Conservation (phyloP, 2,888 invertebrate species). For the Caenorhabditis sulstoni region DNA sequence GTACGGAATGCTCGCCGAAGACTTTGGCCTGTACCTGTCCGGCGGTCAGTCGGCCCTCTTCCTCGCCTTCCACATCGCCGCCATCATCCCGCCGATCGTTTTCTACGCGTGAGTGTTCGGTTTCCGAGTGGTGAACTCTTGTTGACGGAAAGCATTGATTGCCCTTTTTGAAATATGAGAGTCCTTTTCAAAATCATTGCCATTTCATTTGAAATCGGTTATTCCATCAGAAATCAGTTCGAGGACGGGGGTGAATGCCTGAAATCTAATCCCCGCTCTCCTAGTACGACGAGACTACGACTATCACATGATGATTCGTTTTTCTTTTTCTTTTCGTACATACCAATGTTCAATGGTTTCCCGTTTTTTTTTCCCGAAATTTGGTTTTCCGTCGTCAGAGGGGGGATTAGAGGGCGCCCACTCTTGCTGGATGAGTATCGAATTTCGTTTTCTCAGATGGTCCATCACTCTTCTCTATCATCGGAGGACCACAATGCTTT, state of each 20-base stretch:
- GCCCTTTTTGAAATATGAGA: conserved; percentile 4
- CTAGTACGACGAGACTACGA: neutral
- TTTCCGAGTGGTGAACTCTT: too few relatives aligned
- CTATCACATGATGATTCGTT: conserved; percentile 8
- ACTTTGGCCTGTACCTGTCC: conserved; percentile 68
- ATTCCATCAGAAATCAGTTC: neutral
- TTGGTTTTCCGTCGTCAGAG: conserved; percentile 18
- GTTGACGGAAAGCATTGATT: neutral
- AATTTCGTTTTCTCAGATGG: conserved; percentile 60
- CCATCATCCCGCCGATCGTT: conserved; percentile 74
- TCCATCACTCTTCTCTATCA: conserved; percentile 68
- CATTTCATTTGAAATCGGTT: neutral
- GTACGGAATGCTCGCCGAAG: conserved; percentile 78
- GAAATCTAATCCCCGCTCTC: conserved; percentile 21
- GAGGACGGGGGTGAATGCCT: conserved; percentile 4
- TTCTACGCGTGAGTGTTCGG: conserved; percentile 77
- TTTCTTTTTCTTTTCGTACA: conserved; percentile 7
- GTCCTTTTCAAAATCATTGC: neutral
- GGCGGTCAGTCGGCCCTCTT: conserved; percentile 69
- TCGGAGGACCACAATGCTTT: conserved; percentile 60
- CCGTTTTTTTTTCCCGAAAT: neutral
- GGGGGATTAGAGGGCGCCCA: conserved; percentile 23
- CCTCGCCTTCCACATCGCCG: conserved; percentile 72
- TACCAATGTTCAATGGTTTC: conserved; percentile 33
- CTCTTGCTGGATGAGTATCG: too few relatives aligned